Evolutionary conservation across 2,888 invertebrate species (phyloP), one percentile per base, ranked within the genome.

Genomic region (Drosophila prolongata): DNA sequence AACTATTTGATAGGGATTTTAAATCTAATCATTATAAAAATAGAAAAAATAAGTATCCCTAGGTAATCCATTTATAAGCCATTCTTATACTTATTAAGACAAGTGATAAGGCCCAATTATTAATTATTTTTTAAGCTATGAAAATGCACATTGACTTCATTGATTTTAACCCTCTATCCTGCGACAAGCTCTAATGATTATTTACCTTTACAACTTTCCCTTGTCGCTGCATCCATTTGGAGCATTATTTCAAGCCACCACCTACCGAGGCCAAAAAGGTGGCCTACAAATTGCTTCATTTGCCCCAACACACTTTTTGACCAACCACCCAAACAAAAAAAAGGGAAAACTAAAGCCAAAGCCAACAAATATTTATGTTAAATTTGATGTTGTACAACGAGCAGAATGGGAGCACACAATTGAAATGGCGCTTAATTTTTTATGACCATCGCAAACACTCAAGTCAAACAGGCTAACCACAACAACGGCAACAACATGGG

Each of bases 391-490:
- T 81, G 70, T 71, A 78, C 76, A 80, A 73, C 65, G 75, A 71
- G 69, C 38, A 62, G 47, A 71, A 72, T 55, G 73, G 64, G 53
- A 59, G 56, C 64, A 58, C 52, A 80, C 89, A 85, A 88, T 88
- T 84, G 87, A 80, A 85, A 88, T 83, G 79, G 80, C 77, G 85
- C 79, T 86, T 85, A 86, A 89, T 85, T 85, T 85, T 87, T 88
- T 83, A 88, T 83, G 81, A 75, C 58, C 84, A 74, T 75, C 64
- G 84, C 89, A 83, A 83, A 88, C 84, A 88, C 89, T 87, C 87
- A 71, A 88, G 87, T 75, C 79, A 74, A 86, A 80, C 49, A 59
- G 59, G 60, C 60, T 59, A 64, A 64, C 62, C 62, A 54, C 62
- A 62, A 80, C 69, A 64, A 75, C 69, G 79, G 80, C 85, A 87